Base-by-base conservation (phyloP, 2,797 vertebrate species). In the Odontamblyopus rebecca region DNA sequence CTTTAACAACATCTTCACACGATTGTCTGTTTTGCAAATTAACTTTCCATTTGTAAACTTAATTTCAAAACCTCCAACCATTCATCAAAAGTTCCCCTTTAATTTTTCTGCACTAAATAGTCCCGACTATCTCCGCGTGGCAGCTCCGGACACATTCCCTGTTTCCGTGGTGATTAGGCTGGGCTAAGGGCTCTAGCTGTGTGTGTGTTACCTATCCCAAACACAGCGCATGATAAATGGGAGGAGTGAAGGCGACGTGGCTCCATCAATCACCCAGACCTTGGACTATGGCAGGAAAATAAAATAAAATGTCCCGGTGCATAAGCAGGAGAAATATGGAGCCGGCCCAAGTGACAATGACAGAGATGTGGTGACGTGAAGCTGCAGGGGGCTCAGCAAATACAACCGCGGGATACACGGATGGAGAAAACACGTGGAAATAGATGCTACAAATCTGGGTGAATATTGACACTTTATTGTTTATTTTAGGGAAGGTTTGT, bases 281-380 rank as follows among this genome's bases (percentile, higher is more conserved):
- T 91, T 88, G 89, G 87, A 82, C 78, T 77, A 57, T 82, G 85
- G 80, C 88, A 89, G 82, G 86, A 78, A 93, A 92, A 89, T 90
- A 90, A 89, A 90, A 91, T 91, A 85, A 89, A 90, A 89, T 23
- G 84, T 90, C 87, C 76, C 82, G 82, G 73, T 87, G 84, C 82
- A 86, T 80, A 80, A 81, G 85, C 81, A 81, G 88, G 84, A 90
- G 85, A 91, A 91, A 90, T 92, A 89, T 92, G 89, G 85, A 86
- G 85, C 32, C 67, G 80, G 80, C 74, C 30, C 0, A 68, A 77
- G 70, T 86, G 87, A 91, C 88, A 89, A 82, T 86, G 87, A 89
- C 78, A 70, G 79, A 87, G 71, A 59, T 78, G 77, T 76, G 54
- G 67, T 77, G 82, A 80, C 75, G 69, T 81, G 74, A 85, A 73